Conservation (phyloP, 1,140 invertebrate species). For the Drosophila ercepeae region DNA sequence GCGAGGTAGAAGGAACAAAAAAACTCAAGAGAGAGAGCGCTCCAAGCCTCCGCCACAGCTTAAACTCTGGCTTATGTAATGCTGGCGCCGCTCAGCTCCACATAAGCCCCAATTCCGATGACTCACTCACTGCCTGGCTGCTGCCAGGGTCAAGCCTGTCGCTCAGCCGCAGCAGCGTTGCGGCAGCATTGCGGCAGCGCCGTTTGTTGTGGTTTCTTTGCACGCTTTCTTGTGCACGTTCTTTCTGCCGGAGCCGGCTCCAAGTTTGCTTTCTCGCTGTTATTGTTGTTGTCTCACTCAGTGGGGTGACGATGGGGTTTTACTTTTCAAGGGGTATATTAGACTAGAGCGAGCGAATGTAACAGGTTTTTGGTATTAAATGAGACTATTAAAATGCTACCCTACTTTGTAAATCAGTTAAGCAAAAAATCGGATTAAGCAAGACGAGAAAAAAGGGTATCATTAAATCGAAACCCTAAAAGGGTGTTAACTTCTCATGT, state of each 20-base stretch:
- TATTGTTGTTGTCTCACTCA: conserved; percentile 26
- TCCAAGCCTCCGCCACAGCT: conserved; percentile 6
- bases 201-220: conserved; percentile 71
- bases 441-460: neutral
- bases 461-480: neutral
- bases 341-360: conserved; percentile 15
- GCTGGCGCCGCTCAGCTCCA: conserved; percentile 54
- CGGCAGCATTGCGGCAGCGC: neutral
- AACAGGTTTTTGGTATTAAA: neutral
- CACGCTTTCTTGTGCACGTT: conserved; percentile 32
- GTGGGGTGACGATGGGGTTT: neutral
- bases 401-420: neutral
- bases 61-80: conserved; percentile 63
- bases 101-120: conserved; percentile 32
- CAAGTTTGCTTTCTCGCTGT: conserved; percentile 45
- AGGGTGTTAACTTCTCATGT: neutral
- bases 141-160: conserved; percentile 43
- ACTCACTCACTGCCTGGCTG: conserved; percentile 37
- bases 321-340: conserved; percentile 10
- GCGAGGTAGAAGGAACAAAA: neutral
- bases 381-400: too few relatives aligned
- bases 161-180: neutral
- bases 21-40: neutral
- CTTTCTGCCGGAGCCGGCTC: conserved; percentile 57
- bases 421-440: neutral